phyloP scores from a whole-genome alignment of 2,888 invertebrate species.

The Glyphotaelius pellucidus region DNA sequence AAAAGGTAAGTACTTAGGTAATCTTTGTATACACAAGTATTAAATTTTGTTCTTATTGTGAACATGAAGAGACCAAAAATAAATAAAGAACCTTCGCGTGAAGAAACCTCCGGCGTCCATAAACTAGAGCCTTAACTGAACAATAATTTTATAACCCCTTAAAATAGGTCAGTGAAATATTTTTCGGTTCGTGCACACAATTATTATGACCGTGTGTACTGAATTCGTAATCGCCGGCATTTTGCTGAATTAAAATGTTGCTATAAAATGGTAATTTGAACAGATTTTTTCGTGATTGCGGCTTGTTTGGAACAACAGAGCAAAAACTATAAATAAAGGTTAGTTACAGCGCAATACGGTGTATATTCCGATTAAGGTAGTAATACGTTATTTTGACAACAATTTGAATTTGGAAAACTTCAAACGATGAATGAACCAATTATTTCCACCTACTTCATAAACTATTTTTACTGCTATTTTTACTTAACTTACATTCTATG shows the following conservation, averaged over 20 bases:
- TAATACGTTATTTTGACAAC: too few species aligned
- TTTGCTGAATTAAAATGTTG: background rate
- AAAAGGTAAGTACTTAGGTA: too few species aligned
- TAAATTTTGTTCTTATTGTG: too few species aligned
- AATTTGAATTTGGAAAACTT: too few species aligned
- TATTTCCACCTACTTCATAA: too few species aligned
- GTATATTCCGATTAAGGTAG: background rate
- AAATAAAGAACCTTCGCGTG: background rate
- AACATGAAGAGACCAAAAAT: too few species aligned
- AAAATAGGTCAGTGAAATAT: background rate
- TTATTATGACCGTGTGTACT: background rate
- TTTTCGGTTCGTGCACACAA: background rate
- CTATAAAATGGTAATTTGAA: background rate
- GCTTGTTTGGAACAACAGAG: background rate
- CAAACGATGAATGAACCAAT: too few species aligned
- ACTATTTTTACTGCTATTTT: too few species aligned
- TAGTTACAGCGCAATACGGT: background rate
- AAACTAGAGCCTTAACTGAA: background rate
- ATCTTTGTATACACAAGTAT: too few species aligned
- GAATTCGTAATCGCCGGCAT: background rate
- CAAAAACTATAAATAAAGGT: background rate
- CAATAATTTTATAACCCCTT: background rate
- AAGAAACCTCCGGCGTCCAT: background rate
- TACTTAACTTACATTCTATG: too few species aligned
- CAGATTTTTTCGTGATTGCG: background rate